phyloP scores from a whole-genome alignment of 2,113 vertebrate species.

The Lepisosteus osseus region DNA sequence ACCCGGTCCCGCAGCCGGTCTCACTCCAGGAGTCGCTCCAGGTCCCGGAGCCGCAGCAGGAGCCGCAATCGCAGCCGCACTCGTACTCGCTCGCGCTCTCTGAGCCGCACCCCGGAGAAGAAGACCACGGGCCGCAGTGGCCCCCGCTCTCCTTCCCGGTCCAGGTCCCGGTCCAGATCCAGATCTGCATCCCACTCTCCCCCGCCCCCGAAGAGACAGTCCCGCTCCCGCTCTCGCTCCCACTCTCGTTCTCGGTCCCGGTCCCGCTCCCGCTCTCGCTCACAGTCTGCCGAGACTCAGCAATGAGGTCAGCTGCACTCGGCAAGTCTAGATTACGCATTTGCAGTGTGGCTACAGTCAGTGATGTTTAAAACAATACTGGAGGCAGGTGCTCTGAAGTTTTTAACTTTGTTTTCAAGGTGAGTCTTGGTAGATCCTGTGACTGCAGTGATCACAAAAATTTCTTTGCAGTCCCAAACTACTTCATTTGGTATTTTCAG shows the following conservation, averaged over 20 bases:
- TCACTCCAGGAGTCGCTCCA: constrained; percentile 34
- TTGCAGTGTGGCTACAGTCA: constrained; percentile 3
- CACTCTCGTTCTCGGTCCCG: constrained; percentile 14
- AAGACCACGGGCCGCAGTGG: constrained; percentile 45
- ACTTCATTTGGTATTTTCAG: background rate
- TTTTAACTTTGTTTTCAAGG: background rate
- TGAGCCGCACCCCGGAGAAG: constrained; percentile 67
- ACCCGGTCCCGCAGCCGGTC: constrained; percentile 63
- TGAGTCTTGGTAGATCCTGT: constrained; percentile 3
- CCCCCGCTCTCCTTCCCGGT: constrained; percentile 36
- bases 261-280: constrained; percentile 45
- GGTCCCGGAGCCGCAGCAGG: constrained; percentile 40
- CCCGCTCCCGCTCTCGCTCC: constrained; percentile 36
- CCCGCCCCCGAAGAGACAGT: constrained; percentile 37
- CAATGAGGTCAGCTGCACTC: constrained; percentile 44
- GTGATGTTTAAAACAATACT: constrained; percentile 8
- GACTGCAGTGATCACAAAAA: background rate
- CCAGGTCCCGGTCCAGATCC: constrained; percentile 48
- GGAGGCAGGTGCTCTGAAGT: background rate
- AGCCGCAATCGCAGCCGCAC: constrained; percentile 51
- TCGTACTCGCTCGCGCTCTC: constrained; percentile 54
- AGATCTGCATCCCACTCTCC: constrained; percentile 33
- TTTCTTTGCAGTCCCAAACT: constrained; percentile 2
- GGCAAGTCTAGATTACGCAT: background rate
- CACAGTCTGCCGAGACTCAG: constrained; percentile 61